These are phyloP conservation scores for Psilopsiagon aurifrons DNA, from an alignment of 2,113 vertebrate genomes.

Conservation along the genomic window DNA sequence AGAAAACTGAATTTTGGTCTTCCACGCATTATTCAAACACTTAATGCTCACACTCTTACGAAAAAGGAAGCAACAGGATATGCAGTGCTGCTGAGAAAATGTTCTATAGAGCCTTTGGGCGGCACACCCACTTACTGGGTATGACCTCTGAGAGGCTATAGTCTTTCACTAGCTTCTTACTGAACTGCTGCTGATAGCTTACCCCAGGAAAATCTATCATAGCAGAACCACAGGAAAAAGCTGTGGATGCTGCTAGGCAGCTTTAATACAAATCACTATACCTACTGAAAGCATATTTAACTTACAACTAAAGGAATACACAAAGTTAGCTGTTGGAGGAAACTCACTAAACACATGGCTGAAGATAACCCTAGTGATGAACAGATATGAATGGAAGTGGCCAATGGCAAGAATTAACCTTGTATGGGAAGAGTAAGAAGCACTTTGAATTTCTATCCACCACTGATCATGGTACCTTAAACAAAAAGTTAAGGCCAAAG, in stretches of 20 bases:
- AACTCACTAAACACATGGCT: not conserved
- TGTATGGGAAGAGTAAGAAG: not conserved
- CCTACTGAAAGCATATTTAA: not conserved
- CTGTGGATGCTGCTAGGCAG: not conserved
- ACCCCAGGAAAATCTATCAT: not conserved
- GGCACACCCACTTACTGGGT: not conserved
- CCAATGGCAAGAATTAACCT: not conserved
- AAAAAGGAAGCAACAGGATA: not conserved
- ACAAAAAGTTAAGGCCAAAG: not conserved
- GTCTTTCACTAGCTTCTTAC: not conserved
- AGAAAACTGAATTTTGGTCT: not conserved
- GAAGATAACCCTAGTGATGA: not conserved
- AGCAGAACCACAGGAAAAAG: not conserved
- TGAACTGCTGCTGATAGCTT: not conserved
- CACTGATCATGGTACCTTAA: not conserved
- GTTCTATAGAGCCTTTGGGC: not conserved
- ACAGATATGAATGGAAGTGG: not conserved
- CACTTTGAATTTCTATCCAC: not conserved
- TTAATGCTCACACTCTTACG: fast-evolving
- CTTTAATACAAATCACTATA: not conserved
- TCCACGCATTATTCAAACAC: not conserved
- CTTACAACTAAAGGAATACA: not conserved
- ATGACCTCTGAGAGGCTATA: not conserved
- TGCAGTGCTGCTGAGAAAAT: not conserved
- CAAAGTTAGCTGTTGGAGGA: not conserved